phyloP scores from a whole-genome alignment of 2,888 invertebrate genomes.

The Omphaloscelis lunosa region DNA sequence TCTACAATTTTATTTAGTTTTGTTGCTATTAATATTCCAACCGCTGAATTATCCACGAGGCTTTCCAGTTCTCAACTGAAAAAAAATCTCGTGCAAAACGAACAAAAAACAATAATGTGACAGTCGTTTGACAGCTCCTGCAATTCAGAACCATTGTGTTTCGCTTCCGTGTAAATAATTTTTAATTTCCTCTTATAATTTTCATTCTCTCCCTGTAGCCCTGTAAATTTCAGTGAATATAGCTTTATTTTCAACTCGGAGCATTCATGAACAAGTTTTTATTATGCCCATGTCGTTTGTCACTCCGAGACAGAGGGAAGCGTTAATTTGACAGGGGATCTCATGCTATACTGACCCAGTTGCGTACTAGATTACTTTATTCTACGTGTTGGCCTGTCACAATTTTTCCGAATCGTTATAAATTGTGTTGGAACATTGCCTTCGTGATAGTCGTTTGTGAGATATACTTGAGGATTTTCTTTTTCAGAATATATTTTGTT shows the following conservation, averaged over 20 bases:
- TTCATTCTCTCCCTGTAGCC: slow-evolving; percentile 66
- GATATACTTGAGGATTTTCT: slow-evolving; percentile 11
- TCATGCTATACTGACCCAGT: slow-evolving; percentile 83
- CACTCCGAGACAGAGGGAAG: slow-evolving; percentile 84
- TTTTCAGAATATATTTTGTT: slow-evolving; percentile 8
- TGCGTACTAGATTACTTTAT: slow-evolving; percentile 79
- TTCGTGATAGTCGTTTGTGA: slow-evolving; percentile 37
- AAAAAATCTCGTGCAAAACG: slow-evolving; percentile 3
- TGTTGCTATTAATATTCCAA: not conserved
- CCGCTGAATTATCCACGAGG: not conserved
- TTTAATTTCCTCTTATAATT: slow-evolving; percentile 67
- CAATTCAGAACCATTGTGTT: slow-evolving; percentile 44
- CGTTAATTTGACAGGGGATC: slow-evolving; percentile 90
- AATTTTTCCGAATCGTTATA: slow-evolving; percentile 72
- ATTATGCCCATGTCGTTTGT: slow-evolving; percentile 86
- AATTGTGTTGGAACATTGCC: slow-evolving; percentile 62
- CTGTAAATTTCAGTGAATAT: slow-evolving; percentile 71
- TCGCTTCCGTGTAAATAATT: slow-evolving; percentile 61
- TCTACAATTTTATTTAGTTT: not conserved
- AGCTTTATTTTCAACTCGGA: slow-evolving; percentile 73
- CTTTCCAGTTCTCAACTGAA: not conserved
- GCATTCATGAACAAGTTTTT: slow-evolving; percentile 79
- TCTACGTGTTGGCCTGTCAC: slow-evolving; percentile 76
- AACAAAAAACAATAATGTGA: slow-evolving; percentile 46
- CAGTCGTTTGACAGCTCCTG: slow-evolving; percentile 43